Base-by-base conservation (phyloP, 2,113 vertebrate species). In the Seriola dumerili region DNA sequence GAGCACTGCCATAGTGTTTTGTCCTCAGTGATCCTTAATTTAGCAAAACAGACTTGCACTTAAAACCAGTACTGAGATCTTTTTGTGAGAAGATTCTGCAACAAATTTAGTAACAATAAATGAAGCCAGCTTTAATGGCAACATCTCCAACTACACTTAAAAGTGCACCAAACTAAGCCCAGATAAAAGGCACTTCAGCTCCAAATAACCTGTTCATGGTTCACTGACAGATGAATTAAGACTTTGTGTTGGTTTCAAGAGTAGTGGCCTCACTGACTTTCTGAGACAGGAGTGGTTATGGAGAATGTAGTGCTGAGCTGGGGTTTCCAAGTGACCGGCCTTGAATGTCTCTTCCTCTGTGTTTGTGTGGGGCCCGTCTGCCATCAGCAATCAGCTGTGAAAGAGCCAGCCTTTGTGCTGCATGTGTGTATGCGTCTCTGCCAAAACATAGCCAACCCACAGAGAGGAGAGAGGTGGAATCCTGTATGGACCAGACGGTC, bases 401-500 rank as follows among this genome's bases (percentile, higher is more conserved):
- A 72, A 87, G 50, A 72, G 46, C 29, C 38, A 58, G 44, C 70
- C 78, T 83, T 87, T 85, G 65, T 84, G 44, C 61, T 36, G 5
- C 12, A 11, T 65, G 61, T 63, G 74, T 19, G 54, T 64, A 52
- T 7, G 57, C 38, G 65, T 57, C 29, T 46, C 29, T 57, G 74
- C 50, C 65, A 80, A 87, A 88, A 88, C 81, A 78, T 1, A 72
- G 78, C 58, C 71, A 73, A 81, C 63, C 64, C 84, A 81, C 72
- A 42, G 59, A 65, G 68, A 1, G 2, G 9, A 44, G 79, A 78
- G 78, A 83, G 66, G 62, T 42, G 66, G 81, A 85, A 81, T 90
- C 85, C 84, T 84, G 83, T 64, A 32, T 17, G 70, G 48, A 82
- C 38, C 92, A 92, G 93, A 93, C 89, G 74, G 81, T 67, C 76